A percentile compares a stretch with the other conserved stretches of the same genome.
These are phyloP conservation scores for Nomada fabriciana DNA, from an alignment of 2,888 invertebrate genomes.

Conservation along the genomic window DNA sequence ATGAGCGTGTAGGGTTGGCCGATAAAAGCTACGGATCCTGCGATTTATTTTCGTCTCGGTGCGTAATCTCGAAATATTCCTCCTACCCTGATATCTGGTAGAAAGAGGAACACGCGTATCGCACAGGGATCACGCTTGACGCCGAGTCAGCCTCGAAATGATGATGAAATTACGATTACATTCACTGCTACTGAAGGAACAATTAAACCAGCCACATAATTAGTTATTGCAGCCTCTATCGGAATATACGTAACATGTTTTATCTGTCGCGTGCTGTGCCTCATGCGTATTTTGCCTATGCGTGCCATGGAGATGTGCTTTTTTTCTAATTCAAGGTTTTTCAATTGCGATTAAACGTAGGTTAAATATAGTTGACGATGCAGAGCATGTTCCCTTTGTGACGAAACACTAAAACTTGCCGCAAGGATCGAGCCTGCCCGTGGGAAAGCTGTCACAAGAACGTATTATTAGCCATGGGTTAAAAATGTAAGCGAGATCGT, in stretches of 20 bases:
- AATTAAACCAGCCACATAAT: background rate
- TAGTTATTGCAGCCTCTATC: too few species aligned
- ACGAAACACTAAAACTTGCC: too few species aligned
- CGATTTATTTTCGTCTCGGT: conserved; percentile 64
- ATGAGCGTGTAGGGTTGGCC: conserved; percentile 36
- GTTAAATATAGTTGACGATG: background rate
- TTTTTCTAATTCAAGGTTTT: background rate
- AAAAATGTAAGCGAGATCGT: too few species aligned
- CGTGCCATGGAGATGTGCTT: too few species aligned
- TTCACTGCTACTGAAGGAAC: conserved; percentile 13
- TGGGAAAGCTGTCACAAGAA: too few species aligned
- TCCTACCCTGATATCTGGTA: conserved; percentile 51
- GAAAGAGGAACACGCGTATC: conserved; percentile 22
- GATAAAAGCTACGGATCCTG: conserved; percentile 55
- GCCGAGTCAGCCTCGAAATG: conserved; percentile 14
- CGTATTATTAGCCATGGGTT: too few species aligned
- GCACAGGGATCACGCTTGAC: conserved; percentile 31
- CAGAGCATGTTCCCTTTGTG: background rate
- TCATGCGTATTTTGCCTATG: too few species aligned
- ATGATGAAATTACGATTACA: conserved; percentile 6
- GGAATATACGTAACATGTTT: too few species aligned
- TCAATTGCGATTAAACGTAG: background rate
- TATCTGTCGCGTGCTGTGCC: too few species aligned
- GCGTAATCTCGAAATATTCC: conserved; percentile 69
- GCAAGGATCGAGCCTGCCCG: too few species aligned